Conservation (phyloP, 2,888 invertebrate genomes). For the Ptilodon capucinus region DNA sequence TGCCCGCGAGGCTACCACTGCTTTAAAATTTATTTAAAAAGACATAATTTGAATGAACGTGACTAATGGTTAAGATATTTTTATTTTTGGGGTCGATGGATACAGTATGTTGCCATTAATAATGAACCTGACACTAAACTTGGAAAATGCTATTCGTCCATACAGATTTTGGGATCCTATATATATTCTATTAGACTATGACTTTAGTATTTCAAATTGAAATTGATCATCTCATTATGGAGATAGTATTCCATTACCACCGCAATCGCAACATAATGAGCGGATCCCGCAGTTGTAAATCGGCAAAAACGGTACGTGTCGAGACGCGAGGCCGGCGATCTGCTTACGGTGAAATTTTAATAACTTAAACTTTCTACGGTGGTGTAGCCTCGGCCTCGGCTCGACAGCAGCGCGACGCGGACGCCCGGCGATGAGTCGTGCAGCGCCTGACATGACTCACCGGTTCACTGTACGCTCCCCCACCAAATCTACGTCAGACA, state of each 20-base stretch:
- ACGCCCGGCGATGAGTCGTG: slow-evolving; percentile 30
- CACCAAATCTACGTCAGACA: slow-evolving; percentile 37
- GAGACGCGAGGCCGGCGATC: slow-evolving; percentile 51
- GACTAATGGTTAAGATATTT: too few relatives aligned
- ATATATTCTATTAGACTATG: not conserved
- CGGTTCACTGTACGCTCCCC: slow-evolving; percentile 64
- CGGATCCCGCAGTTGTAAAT: slow-evolving; percentile 40
- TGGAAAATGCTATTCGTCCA: too few relatives aligned
- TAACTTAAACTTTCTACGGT: slow-evolving; percentile 74
- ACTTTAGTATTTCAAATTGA: not conserved
- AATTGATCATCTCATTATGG: not conserved
- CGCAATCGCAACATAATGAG: slow-evolving; percentile 22
- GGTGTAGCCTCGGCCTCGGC: slow-evolving; percentile 35
- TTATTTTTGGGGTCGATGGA: too few relatives aligned
- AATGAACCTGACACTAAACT: too few relatives aligned
- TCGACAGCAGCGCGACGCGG: slow-evolving; percentile 34
- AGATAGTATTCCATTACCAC: slow-evolving; percentile 1
- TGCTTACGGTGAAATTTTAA: slow-evolving; percentile 79
- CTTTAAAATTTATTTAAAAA: too few relatives aligned
- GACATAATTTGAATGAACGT: too few relatives aligned
- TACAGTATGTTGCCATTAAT: too few relatives aligned
- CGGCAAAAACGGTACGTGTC: slow-evolving; percentile 53
- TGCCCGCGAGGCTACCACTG: too few relatives aligned
- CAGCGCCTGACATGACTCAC: slow-evolving; percentile 49
- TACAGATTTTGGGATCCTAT: too few relatives aligned